Evolutionary conservation across 2,797 vertebrate genomes (phyloP).

Genomic region (Enteromius unitaeniatus): DNA sequence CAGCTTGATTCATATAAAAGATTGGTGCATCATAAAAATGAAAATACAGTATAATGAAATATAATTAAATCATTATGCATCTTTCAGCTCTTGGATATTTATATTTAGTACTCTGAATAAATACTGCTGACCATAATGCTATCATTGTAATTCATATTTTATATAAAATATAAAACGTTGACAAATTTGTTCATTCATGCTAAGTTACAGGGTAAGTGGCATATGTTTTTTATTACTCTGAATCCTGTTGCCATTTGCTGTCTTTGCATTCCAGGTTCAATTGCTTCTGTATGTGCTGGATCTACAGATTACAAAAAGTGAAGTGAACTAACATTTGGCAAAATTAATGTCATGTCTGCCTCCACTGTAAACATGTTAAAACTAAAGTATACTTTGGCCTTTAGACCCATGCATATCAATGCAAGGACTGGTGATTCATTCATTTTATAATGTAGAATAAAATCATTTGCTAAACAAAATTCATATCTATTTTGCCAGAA

Average conservation of each 20-base stretch:
- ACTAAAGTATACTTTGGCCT: background rate
- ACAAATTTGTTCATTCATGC: conserved; percentile 51
- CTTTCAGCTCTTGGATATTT: conserved; percentile 17
- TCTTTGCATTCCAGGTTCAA: conserved; percentile 66
- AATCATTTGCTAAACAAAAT: conserved; percentile 64
- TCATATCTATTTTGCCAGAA: conserved; percentile 66
- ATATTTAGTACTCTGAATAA: conserved; percentile 11
- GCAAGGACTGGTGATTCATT: conserved; percentile 54
- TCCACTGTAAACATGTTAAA: background rate
- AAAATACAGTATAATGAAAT: background rate
- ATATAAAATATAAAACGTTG: conserved; percentile 10
- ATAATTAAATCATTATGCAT: background rate
- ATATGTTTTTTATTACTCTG: conserved; percentile 61
- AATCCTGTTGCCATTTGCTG: conserved; percentile 57
- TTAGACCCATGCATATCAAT: conserved; percentile 39
- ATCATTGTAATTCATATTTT: conserved; percentile 27
- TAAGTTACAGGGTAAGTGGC: conserved; percentile 27
- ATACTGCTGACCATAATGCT: background rate
- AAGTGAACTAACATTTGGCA: conserved; percentile 68
- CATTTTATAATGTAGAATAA: conserved; percentile 57
- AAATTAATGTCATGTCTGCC: conserved; percentile 46
- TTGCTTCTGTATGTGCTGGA: conserved; percentile 70
- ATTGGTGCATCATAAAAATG: background rate
- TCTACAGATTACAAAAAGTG: conserved; percentile 69
- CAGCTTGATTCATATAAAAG: conserved; percentile 7